A percentile compares a stretch with the other conserved stretches of the same genome.
Evolutionary conservation across 2,888 invertebrate species (phyloP).

Genomic region (Halictus quadricinctus): DNA sequence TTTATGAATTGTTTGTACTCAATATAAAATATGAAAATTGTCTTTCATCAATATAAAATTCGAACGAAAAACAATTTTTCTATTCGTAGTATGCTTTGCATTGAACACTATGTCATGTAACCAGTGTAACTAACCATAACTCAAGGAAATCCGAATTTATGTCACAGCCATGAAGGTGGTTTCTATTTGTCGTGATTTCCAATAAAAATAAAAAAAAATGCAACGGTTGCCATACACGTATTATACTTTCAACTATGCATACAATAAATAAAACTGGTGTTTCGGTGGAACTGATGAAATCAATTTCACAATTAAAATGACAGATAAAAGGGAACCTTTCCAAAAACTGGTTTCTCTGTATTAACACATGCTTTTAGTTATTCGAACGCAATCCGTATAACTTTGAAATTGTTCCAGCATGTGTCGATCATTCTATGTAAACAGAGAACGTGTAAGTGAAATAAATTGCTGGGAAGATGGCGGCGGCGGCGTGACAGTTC

Average conservation of each 20-base stretch:
- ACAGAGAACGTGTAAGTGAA: not conserved
- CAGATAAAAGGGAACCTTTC: not conserved
- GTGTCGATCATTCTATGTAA: not conserved
- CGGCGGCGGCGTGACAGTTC: not conserved
- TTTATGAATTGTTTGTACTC: no score
- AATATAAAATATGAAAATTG: no score
- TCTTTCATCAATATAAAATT: no score
- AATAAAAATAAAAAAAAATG: not conserved
- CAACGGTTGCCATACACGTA: not conserved
- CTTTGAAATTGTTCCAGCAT: not conserved
- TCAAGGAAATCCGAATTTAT: not conserved
- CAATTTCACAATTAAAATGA: not conserved
- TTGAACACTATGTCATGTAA: not conserved
- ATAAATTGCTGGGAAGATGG: not conserved
- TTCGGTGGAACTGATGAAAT: not conserved
- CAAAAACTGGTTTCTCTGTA: not conserved
- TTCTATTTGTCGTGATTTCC: not conserved
- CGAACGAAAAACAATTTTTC: not conserved
- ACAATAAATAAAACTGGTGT: not conserved
- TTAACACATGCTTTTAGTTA: not conserved
- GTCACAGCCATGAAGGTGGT: no score
- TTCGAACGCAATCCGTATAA: not conserved
- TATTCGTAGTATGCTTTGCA: not conserved
- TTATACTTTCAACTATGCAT: not conserved
- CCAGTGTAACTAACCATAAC: not conserved